Evolutionary conservation across 1,140 invertebrate species (phyloP), one percentile per base, ranked within the genome.

Genomic region (Drosophila nannoptera): DNA sequence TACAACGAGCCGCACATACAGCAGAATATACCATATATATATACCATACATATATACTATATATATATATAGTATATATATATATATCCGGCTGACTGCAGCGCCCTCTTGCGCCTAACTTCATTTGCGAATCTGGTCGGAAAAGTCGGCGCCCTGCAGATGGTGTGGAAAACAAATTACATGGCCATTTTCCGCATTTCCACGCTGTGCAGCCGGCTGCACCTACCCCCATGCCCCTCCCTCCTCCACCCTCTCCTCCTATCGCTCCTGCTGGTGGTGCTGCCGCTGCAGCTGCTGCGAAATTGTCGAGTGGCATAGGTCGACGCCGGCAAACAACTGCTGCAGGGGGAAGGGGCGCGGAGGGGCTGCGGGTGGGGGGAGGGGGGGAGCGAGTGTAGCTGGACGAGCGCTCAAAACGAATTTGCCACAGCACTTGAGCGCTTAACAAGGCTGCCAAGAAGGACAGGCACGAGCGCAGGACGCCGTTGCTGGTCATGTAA

Each of bases 401-500:
- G 76, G 67, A 74, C 75, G 62, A 66, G 59, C 55, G 81, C 75
- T 86, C 81, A 86, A 84, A 84, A 84, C 81, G 81, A 86, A 84
- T 84, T 84, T 84, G 81, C 81, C 81, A 84, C 81, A 84, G 81
- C 81, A 86, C 81, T 84, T 84, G 81, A 80, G 81, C 81, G 81
- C 81, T 84, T 77, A 84, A 84, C 82, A 84, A 71, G 22, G 72
- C 75, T 65, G 62, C 49, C 42, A 69, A 42, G 71, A 46, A 60
- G 68, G 50, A 70, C 50, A 29, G 38, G 58, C 11, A 69, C 35
- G 45, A 22, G 40, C 22, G 43, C 12, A 64, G 46, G 40, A 14
- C 40, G 69, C 16, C 53, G 43, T 63, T 61, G 75, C 58, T 58
- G 68, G 64, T 45, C 46, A 70, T 56, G 59, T 62, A 56, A 72